Base-by-base conservation (phyloP, 2,888 invertebrate genomes). In the Lysandra bellargus region DNA sequence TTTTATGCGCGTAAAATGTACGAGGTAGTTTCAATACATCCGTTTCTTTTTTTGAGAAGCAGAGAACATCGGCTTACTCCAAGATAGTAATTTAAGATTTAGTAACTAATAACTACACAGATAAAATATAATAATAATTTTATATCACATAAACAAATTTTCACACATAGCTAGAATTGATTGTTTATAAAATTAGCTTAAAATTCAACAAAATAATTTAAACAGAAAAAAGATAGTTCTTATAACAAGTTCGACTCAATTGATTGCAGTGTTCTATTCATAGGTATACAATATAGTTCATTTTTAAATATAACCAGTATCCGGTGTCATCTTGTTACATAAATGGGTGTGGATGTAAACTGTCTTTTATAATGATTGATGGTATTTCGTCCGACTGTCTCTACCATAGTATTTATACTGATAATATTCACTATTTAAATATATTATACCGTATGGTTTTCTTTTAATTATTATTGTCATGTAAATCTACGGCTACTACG, bases 301-400 rank as follows among this genome's bases (percentile, higher is more conserved):
- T 89, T 90, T 91, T 91, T 91, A 92, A 92, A 91, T 90, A 91
- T 89, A 88, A 87, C 86, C 86, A 88, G 89, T 88, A 89, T 88
- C 88, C 87, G 87, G 90, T 89, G 88, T 85, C 87, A 84, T 82
- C 83, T 80, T 80, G 80, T 84, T 83, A 82, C 84, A 82, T 82
- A 82, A 81, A 81, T 81, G 81, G 74, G 83, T 53, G 61, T 73
- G 64, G 79, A 82, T 76, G 80, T 82, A 80, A 80, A 81, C 79
- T 80, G 81, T 80, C 81, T 82, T 83, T 83, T 83, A 83, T 82
- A 82, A 80, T 83, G 82, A 83, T 83, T 83, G 83, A 83, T 83
- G 82, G 82, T 80, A 79, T 79, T 77, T 73, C 74, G 78, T 61
- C 37, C 76, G 57, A 57, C 64, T 79, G 81, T 81, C 76, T 73